A percentile compares a stretch with the other conserved stretches of the same genome.
Conservation (phyloP, 92 coral and sea anemone species). For the Phenganax stokvisi region DNA sequence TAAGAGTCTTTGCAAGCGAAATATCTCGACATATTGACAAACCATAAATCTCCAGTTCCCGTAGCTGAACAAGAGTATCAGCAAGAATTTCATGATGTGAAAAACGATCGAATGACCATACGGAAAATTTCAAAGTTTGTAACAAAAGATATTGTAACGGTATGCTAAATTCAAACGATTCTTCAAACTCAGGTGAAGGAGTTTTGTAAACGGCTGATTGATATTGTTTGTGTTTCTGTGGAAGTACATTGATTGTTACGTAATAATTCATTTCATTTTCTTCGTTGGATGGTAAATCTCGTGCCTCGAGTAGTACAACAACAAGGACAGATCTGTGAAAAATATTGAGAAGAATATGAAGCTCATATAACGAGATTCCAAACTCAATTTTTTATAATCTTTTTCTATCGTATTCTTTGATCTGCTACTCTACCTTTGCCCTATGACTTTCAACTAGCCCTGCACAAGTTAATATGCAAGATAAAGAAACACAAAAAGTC, state of each 20-base stretch:
- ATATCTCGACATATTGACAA: constrained; percentile 75
- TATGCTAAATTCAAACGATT: constrained; percentile 65
- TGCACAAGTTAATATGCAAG: no score
- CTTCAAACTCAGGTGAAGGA: constrained; percentile 57
- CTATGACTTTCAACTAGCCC: no score
- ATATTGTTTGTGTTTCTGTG: constrained; percentile 75
- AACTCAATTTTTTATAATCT: no score
- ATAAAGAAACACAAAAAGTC: no score
- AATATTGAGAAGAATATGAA: background rate
- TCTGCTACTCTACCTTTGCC: no score
- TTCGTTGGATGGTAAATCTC: constrained; percentile 36
- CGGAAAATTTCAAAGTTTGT: constrained; percentile 72
- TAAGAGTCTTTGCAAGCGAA: constrained; percentile 38
- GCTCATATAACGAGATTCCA: background rate
- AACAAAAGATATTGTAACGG: constrained; percentile 55
- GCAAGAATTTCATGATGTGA: constrained; percentile 91
- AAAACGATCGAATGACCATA: constrained; percentile 81
- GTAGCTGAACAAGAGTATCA: constrained; percentile 61
- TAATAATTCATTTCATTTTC: constrained; percentile 63
- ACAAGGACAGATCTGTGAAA: constrained; percentile 58
- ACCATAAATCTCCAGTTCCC: constrained; percentile 76
- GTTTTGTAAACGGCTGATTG: constrained; percentile 53
- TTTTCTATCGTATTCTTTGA: no score
- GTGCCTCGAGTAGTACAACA: constrained; percentile 56
- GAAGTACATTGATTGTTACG: constrained; percentile 69